Evolutionary conservation across 1,140 invertebrate genomes (phyloP).

Genomic region (Ladona fulva): DNA sequence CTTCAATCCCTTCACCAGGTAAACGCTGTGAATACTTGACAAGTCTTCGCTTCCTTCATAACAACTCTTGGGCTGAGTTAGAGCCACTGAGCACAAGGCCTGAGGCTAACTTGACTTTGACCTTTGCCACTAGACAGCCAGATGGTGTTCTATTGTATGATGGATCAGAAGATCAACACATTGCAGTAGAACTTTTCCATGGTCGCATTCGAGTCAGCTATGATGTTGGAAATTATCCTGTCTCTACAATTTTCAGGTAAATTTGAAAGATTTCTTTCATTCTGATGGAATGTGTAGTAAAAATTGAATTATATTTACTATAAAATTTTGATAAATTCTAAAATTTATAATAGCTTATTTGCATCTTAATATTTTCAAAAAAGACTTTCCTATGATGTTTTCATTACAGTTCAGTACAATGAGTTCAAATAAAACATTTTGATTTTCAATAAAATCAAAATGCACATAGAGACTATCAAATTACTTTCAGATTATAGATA

Average conservation of each 20-base stretch:
- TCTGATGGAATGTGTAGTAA: no score
- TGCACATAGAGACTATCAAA: no score
- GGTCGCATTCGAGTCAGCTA: conserved; percentile 89
- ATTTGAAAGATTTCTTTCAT: background rate
- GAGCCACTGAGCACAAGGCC: conserved; percentile 79
- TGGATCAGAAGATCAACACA: conserved; percentile 73
- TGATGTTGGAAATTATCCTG: conserved; percentile 94
- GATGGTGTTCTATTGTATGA: conserved; percentile 88
- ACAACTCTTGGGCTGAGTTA: conserved; percentile 87
- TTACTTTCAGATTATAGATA: no score
- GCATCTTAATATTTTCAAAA: no score
- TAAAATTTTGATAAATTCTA: no score
- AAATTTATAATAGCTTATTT: no score
- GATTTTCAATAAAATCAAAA: no score
- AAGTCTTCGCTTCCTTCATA: conserved; percentile 85
- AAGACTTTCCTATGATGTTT: no score
- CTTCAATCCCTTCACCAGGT: no score
- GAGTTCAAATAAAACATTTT: no score
- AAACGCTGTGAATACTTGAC: conserved; percentile 94
- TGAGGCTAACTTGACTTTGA: conserved; percentile 87
- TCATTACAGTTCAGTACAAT: no score
- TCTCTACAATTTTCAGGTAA: conserved; percentile 94
- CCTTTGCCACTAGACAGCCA: conserved; percentile 81
- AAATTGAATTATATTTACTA: no score
- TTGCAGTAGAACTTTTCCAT: conserved; percentile 91